phyloP scores from a whole-genome alignment of 2,113 vertebrate species.

The Oryzias woworae region DNA sequence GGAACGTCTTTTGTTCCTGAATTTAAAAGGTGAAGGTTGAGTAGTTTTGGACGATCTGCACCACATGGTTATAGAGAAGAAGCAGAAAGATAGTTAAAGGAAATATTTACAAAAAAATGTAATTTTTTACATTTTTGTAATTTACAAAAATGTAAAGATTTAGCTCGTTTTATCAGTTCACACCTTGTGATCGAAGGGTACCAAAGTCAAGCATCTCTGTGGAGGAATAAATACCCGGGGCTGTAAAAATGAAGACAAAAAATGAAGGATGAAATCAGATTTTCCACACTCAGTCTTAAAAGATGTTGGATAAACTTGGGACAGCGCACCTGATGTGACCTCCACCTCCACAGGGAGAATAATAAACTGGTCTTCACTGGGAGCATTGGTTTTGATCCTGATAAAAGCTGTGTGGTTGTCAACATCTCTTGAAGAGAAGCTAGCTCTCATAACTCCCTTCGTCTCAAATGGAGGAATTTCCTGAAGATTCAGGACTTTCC shows the following conservation, averaged over 20 bases:
- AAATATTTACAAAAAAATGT: not conserved
- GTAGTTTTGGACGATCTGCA: conserved; percentile 94
- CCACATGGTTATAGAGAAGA: conserved; percentile 1
- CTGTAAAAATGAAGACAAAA: conserved; percentile 28
- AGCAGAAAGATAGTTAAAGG: not conserved
- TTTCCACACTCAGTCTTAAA: no score
- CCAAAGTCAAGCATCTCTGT: conserved; percentile 98
- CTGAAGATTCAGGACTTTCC: conserved; percentile 54
- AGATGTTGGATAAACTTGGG: no score
- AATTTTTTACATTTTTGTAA: not conserved
- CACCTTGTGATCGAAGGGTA: conserved; percentile 96
- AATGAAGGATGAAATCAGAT: no score
- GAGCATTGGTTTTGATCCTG: conserved; percentile 95
- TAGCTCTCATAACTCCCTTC: conserved; percentile 98
- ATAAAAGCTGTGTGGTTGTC: conserved; percentile 99
- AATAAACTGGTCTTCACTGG: conserved; percentile 91
- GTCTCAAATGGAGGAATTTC: conserved; percentile 99
- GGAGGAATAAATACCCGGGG: conserved; percentile 78
- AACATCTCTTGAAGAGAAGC: conserved; percentile 95
- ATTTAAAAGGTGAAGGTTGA: conserved; percentile 98
- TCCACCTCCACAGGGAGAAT: conserved; percentile 98
- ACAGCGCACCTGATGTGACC: conserved; percentile 89
- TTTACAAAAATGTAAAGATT: not conserved
- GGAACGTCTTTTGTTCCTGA: conserved; percentile 98
- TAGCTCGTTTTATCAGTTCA: not conserved